These are phyloP conservation scores for Zaprionus camerounensis DNA, from an alignment of 1,140 invertebrate species.

Conservation along the genomic window DNA sequence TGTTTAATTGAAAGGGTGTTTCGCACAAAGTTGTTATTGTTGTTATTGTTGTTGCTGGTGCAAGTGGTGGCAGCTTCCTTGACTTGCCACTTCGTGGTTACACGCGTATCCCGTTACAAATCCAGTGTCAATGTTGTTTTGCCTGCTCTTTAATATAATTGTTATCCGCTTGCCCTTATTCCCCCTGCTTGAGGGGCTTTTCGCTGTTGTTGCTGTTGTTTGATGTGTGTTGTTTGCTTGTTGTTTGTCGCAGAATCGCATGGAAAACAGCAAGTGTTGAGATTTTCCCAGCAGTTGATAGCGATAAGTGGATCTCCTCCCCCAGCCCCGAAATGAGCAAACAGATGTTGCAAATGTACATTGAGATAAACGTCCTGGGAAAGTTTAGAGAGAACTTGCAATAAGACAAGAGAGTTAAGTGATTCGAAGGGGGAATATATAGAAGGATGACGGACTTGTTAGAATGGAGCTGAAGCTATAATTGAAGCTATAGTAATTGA, in stretches of 20 bases:
- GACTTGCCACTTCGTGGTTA: conserved; percentile 76
- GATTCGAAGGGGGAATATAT: neutral
- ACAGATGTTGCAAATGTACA: conserved; percentile 47
- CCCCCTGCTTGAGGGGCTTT: neutral
- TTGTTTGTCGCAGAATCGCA: conserved; percentile 16
- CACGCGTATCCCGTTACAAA: conserved; percentile 84
- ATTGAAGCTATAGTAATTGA: no score
- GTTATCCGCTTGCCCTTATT: conserved; percentile 61
- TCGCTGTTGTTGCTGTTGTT: conserved; percentile 23
- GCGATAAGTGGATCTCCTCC: conserved; percentile 34
- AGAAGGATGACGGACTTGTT: neutral
- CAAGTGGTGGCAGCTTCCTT: conserved; percentile 6
- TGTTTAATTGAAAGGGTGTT: conserved; percentile 84
- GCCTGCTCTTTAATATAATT: conserved; percentile 81
- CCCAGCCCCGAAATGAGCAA: conserved; percentile 10
- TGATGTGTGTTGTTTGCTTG: conserved; percentile 22
- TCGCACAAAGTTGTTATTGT: conserved; percentile 48
- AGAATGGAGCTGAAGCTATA: no score
- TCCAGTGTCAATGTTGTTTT: conserved; percentile 77
- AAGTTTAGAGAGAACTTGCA: conserved; percentile 5
- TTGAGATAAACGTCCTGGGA: conserved; percentile 25
- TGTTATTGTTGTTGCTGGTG: conserved; percentile 21
- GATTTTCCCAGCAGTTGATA: conserved; percentile 52
- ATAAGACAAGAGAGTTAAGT: neutral
- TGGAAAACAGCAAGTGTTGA: conserved; percentile 59